Evolutionary conservation across 2,113 vertebrate species (phyloP).

Genomic region (Aegotheles bennettii): DNA sequence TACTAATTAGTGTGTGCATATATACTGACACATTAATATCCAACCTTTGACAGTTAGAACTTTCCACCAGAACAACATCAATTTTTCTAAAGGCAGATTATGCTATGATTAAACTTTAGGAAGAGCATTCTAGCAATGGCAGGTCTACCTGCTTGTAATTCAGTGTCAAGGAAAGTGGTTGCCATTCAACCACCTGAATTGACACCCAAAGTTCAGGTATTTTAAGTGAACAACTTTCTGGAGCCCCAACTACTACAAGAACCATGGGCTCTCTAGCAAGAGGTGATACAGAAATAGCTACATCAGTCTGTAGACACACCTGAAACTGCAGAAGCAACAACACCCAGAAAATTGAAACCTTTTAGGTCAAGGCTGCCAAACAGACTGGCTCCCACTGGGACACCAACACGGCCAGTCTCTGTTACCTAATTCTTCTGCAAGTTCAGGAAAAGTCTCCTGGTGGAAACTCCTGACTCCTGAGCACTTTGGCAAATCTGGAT

Average conservation of each 20-base stretch:
- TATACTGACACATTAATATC: accelerated
- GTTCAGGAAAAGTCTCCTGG: neutral
- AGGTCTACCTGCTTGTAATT: neutral
- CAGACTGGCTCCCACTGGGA: constrained; percentile 1
- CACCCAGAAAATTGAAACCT: constrained; percentile 32
- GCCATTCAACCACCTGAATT: neutral
- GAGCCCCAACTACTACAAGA: neutral
- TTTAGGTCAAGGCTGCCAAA: constrained; percentile 9
- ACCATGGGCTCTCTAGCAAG: neutral
- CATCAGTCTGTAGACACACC: accelerated
- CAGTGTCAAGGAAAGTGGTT: neutral
- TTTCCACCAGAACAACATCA: neutral
- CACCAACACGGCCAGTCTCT: neutral
- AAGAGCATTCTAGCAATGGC: accelerated
- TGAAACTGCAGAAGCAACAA: neutral
- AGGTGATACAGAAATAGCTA: neutral
- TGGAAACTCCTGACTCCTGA: neutral
- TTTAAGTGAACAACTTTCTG: neutral
- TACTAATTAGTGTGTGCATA: neutral
- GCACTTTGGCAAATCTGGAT: constrained; percentile 53
- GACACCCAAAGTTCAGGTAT: neutral
- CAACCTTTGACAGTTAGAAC: neutral
- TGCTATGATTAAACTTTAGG: neutral
- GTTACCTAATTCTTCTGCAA: constrained; percentile 52
- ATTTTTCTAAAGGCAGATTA: neutral